Conservation (phyloP, 2,888 invertebrate genomes). For the Oligia latruncula region DNA sequence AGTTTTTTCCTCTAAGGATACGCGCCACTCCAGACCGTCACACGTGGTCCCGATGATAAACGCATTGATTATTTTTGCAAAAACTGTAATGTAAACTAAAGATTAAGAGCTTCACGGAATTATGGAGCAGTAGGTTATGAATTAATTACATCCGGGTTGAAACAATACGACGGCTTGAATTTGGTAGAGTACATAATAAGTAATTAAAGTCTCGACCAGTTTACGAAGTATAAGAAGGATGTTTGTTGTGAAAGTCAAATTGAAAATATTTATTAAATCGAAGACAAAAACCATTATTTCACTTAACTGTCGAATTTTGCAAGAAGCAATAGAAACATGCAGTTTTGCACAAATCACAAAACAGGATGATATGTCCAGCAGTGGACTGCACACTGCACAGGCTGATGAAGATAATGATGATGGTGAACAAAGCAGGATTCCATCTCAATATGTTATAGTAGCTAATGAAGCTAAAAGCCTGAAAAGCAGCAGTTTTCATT, state of each 20-base stretch:
- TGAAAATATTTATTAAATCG: not conserved
- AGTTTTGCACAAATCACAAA: not conserved
- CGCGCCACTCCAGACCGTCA: slow-evolving; percentile 35
- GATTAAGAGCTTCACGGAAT: slow-evolving; percentile 49
- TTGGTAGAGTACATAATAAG: not conserved
- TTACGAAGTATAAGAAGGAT: too few relatives aligned
- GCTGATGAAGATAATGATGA: too few relatives aligned
- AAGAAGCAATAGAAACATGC: not conserved
- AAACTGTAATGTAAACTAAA: slow-evolving; percentile 58
- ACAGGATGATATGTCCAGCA: too few relatives aligned
- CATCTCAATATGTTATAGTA: not conserved
- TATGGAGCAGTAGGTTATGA: slow-evolving; percentile 16
- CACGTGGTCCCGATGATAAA: slow-evolving; percentile 57
- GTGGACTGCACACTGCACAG: too few relatives aligned
- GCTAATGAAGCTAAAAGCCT: not conserved
- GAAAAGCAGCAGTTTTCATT: not conserved
- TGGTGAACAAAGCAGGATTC: too few relatives aligned
- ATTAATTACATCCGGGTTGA: slow-evolving; percentile 33
- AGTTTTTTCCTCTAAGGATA: slow-evolving; percentile 42
- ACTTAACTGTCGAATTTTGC: not conserved
- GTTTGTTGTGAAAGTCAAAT: too few relatives aligned
- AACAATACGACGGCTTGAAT: not conserved
- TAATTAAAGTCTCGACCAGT: too few relatives aligned
- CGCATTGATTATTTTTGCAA: slow-evolving; percentile 54
- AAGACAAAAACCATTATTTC: not conserved